Evolutionary conservation across 2,797 vertebrate genomes (phyloP), one percentile per base, ranked within the genome.

Genomic region (Prionace glauca): DNA sequence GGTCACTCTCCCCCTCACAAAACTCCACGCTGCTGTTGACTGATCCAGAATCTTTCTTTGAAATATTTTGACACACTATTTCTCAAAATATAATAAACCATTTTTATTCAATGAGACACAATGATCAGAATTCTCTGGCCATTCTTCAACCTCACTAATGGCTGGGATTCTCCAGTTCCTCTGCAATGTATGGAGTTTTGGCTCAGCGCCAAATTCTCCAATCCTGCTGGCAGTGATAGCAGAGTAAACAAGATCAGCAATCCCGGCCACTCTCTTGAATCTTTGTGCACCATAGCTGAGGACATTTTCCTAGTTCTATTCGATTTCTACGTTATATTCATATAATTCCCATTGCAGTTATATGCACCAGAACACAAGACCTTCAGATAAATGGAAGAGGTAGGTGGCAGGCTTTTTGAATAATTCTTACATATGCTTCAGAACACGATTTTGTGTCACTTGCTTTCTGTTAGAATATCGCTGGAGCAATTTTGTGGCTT

Each of bases 401-500:
- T 26, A n/a, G 26, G 9, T 12, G 74, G 29, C 69, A 56, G 71
- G 29, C 71, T 56, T 74, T 72, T 12, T 36, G 20, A 69, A 60
- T 56, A 56, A 1, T 88, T 56, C 50, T 88, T 88, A 12, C 7
- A 2, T 9, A 11, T 71, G 65, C 14, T 65, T 86, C 50, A 32
- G 14, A 10, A 67, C 69, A 56, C 41, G 26, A 74, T 79, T 96
- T 96, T 97, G 98, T 94, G 96, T 96, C 62, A 98, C 97, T 3
- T 65, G 96, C 1, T 96, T 87, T 50, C 97, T 96, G 97, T 98
- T 99, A 96, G 99, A 99, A 96, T 97, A 98, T 96, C 98, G 98
- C 96, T 96, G 98, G 96, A 99, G 97, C 67, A 99, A 97, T 2
- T 95, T 97, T 50, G 97, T 99, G 96, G 97, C 97, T 96, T 98